Evolutionary conservation across 1,140 invertebrate species (phyloP).

Genomic region (Phymorhynchus buccinoides): DNA sequence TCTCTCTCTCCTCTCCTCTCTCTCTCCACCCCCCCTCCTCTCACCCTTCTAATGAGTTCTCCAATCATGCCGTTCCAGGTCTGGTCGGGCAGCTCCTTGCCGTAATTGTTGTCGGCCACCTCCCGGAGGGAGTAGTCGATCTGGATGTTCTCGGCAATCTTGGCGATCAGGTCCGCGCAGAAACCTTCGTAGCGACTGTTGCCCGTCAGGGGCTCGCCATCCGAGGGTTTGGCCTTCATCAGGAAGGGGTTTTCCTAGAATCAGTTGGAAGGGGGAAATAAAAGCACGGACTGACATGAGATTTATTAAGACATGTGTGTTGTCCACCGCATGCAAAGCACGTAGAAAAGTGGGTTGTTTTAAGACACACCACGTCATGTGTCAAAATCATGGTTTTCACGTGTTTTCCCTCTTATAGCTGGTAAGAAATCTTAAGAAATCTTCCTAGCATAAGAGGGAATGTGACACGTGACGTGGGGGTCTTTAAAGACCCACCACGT

Average conservation of each 20-base stretch:
- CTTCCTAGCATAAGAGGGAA: too few species aligned
- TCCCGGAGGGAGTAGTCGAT: slow-evolving; percentile 91
- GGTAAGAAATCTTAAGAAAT: too few species aligned
- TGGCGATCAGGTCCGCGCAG: slow-evolving; percentile 62
- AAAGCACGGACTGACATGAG: too few species aligned
- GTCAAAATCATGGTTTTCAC: too few species aligned
- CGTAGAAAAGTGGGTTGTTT: too few species aligned
- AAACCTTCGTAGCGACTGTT: slow-evolving; percentile 79
- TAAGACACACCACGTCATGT: too few species aligned
- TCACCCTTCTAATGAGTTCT: slow-evolving; percentile 73
- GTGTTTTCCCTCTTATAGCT: too few species aligned
- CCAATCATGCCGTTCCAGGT: slow-evolving; percentile 76
- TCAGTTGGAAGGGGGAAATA: too few species aligned
- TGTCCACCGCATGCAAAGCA: too few species aligned
- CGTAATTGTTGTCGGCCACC: slow-evolving; percentile 95
- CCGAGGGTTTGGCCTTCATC: slow-evolving; percentile 46
- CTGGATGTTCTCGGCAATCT: slow-evolving; percentile 48
- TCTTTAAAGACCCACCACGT: too few species aligned
- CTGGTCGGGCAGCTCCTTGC: slow-evolving; percentile 75
- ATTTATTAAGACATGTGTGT: too few species aligned
- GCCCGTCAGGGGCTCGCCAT: slow-evolving; percentile 50
- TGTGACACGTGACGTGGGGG: too few species aligned
- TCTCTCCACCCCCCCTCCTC: not conserved
- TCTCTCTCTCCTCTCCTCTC: not conserved
- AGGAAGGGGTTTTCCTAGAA: slow-evolving; percentile 60